Percentiles rank a stretch among this genome's conserved stretches.
Evolutionary conservation across 2,113 vertebrate species (phyloP).

Genomic region (Grantiella picta): DNA sequence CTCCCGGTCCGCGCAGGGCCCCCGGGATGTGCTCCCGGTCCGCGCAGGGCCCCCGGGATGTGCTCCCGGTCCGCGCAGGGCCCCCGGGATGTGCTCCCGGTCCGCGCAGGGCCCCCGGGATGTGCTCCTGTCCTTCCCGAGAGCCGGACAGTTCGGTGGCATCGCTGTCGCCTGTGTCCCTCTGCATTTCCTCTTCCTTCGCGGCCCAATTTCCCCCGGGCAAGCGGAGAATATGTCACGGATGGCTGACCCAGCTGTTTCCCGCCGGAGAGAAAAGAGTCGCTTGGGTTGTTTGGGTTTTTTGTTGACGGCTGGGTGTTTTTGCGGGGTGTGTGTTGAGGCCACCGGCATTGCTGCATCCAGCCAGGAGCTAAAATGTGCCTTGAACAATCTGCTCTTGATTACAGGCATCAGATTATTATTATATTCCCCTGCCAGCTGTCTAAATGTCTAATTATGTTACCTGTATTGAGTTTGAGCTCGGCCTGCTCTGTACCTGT

Average conservation of each 20-base stretch:
- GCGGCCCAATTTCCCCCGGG: not conserved
- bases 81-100: no score
- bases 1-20: no score
- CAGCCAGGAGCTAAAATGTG: rapidly evolving
- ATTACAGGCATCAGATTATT: rapidly evolving
- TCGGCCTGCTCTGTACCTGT: not conserved
- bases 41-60: no score
- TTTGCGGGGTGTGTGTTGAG: no score
- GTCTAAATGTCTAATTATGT: rapidly evolving
- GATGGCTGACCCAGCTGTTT: rapidly evolving
- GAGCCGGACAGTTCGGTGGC: not conserved
- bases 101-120: not conserved
- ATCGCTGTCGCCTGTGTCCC: rapidly evolving
- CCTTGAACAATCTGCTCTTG: rapidly evolving
- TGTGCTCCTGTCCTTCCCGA: not conserved
- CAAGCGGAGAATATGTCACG: rapidly evolving
- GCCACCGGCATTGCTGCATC: rapidly evolving
- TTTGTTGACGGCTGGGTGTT: rapidly evolving
- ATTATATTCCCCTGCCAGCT: rapidly evolving
- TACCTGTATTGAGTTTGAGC: rapidly evolving
- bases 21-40: no score
- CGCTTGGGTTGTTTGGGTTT: rapidly evolving
- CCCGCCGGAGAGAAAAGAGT: not conserved
- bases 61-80: no score
- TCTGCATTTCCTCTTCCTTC: not conserved